Conservation (phyloP, 2,888 invertebrate species). For the Magallana nippona region DNA sequence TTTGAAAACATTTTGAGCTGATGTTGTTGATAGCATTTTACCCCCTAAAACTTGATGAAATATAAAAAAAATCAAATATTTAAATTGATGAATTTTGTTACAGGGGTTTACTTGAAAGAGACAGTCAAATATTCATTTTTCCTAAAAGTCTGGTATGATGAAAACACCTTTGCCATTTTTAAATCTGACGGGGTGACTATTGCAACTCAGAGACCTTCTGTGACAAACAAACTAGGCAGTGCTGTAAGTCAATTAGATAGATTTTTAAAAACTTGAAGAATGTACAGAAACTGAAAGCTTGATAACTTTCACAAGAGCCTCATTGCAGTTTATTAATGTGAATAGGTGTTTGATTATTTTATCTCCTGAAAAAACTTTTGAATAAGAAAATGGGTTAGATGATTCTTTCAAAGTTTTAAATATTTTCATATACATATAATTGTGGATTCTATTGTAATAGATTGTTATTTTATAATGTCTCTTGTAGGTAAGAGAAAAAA, state of each 20-base stretch:
- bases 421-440: background rate
- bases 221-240: conserved; percentile 52
- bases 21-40: too few relatives aligned
- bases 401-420: too few relatives aligned
- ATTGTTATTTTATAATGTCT: background rate
- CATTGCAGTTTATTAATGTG: too few relatives aligned
- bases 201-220: conserved; percentile 50
- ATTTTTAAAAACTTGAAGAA: too few relatives aligned
- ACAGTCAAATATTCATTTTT: conserved; percentile 54
- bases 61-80: too few relatives aligned
- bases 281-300: too few relatives aligned
- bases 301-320: too few relatives aligned
- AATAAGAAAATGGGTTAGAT: too few relatives aligned
- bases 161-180: conserved; percentile 53
- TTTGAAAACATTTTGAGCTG: background rate
- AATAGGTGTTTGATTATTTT: too few relatives aligned
- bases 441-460: background rate
- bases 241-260: conserved; percentile 35
- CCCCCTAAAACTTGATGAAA: too few relatives aligned
- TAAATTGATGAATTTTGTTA: background rate
- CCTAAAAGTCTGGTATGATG: conserved; percentile 56
- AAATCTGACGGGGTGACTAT: conserved; percentile 57
- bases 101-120: conserved; percentile 47
- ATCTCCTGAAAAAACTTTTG: too few relatives aligned
- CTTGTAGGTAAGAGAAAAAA: conserved; percentile 44